Evolutionary conservation across 2,113 vertebrate species (phyloP), one percentile per base, ranked within the genome.

Genomic region (Oncorhynchus clarkii): DNA sequence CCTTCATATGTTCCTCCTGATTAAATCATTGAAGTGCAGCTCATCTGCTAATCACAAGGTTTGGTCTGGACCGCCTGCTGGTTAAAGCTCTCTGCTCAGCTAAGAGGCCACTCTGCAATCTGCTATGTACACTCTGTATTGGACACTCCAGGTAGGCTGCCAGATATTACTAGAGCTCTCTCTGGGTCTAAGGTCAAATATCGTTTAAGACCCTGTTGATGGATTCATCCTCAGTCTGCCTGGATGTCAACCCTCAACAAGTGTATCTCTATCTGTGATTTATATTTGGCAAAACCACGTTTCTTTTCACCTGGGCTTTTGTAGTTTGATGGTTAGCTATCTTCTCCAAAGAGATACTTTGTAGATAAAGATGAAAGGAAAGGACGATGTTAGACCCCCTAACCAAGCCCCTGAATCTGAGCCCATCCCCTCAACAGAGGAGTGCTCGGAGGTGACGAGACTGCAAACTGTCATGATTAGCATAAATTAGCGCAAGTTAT

Each of bases 31-130:
- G 51, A 77, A 54, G 26, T 24, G 54, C 51, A 78, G 75, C 66
- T 62, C 45, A 54, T 85, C 72, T 78, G 79, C 78, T 67, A 39
- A 83, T 88, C 88, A 86, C 74, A 71, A 84, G 84, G 78, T 39
- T 20, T 79, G 81, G 78, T 39, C n/a, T 78, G 9, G 45, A 70
- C 59, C 65, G 67, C 82, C 49, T 13, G 31, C 54, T 81, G 81
- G 72, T 85, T 74, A 74, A 77, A 79, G 75, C 59, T n/a, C 24
- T 12, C 68, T 70, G 68, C 6, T 49, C 68, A n/a, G 45, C 8
- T 20, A 29, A 24, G 26, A 39, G 67, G 54, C 18, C 31, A 45
- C 18, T 20, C 4, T 18, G 18, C 29, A 13, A 13, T 45, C 16
- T 16, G 39, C 39, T 45, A 5, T 18, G 2, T 67, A n/a, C 9